These are phyloP conservation scores for Sinotaia quadrata DNA, from an alignment of 2,888 invertebrate genomes.

Conservation along the genomic window DNA sequence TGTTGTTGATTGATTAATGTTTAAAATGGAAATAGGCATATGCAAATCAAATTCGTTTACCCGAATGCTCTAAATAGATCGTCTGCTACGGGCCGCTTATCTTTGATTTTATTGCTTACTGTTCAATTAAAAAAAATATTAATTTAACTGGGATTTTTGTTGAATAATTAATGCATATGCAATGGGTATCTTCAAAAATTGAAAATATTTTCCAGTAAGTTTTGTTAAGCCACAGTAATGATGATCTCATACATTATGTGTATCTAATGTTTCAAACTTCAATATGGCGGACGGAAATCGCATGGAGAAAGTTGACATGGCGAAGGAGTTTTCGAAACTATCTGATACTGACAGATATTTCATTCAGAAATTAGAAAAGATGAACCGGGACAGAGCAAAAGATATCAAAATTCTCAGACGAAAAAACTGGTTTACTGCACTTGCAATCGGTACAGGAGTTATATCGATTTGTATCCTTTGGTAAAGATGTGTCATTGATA, in stretches of 20 bases:
- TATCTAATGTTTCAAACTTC: neutral
- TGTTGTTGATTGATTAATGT: too few relatives aligned
- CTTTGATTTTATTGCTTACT: neutral
- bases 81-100: too few relatives aligned
- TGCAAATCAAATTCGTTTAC: too few relatives aligned
- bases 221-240: too few relatives aligned
- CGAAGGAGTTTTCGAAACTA: conserved; percentile 68
- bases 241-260: too few relatives aligned
- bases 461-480: conserved; percentile 77
- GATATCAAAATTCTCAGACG: conserved; percentile 78
- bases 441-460: conserved; percentile 79
- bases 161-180: neutral
- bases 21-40: too few relatives aligned
- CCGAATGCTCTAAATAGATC: too few relatives aligned
- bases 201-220: neutral
- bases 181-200: neutral
- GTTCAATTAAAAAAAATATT: neutral
- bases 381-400: conserved; percentile 82
- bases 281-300: conserved; percentile 60
- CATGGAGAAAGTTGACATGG: conserved; percentile 77
- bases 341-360: conserved; percentile 80
- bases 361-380: conserved; percentile 84
- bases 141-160: neutral
- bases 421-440: conserved; percentile 81
- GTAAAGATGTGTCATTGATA: neutral